phyloP scores from a whole-genome alignment of 1,140 invertebrate species.

The Danaus melanippus region DNA sequence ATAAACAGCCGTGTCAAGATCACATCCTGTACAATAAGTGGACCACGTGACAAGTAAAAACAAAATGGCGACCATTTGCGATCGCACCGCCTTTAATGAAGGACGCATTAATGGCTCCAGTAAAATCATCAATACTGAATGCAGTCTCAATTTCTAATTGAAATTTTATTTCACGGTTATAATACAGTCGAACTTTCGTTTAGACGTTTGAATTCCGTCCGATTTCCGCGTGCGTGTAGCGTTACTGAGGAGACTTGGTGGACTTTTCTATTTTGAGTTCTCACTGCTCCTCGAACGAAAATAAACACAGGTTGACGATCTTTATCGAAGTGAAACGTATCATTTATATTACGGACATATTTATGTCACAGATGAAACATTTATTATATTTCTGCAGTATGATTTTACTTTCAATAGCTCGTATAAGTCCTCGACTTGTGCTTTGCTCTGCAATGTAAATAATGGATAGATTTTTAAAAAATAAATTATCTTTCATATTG shows the following conservation, averaged over 20 bases:
- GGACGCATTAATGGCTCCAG: slow-evolving; percentile 20
- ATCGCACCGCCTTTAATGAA: slow-evolving; percentile 28
- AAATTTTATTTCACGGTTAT: slow-evolving; percentile 25
- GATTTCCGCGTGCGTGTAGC: slow-evolving; percentile 47
- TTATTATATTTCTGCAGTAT: too few species aligned
- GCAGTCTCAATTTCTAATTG: slow-evolving; percentile 4
- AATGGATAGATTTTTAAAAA: too few species aligned
- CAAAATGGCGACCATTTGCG: slow-evolving; percentile 54
- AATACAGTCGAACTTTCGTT: slow-evolving; percentile 17
- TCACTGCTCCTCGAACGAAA: slow-evolving; percentile 47
- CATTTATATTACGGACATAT: background rate
- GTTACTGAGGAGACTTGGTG: slow-evolving; percentile 39
- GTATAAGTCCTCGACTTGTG: too few species aligned
- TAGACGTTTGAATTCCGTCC: slow-evolving; percentile 13
- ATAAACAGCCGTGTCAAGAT: slow-evolving; percentile 81
- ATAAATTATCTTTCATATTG: too few species aligned
- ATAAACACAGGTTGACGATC: slow-evolving; percentile 57
- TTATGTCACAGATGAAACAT: too few species aligned
- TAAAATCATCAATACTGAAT: background rate
- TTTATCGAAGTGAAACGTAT: slow-evolving; percentile 27
- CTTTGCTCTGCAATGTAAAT: too few species aligned
- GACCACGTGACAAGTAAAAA: slow-evolving; percentile 36
- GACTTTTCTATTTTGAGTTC: slow-evolving; percentile 68
- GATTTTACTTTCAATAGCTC: too few species aligned
- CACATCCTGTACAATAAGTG: slow-evolving; percentile 36